Evolutionary conservation across 2,797 vertebrate genomes (phyloP), one percentile per base, ranked within the genome.

Genomic region (Lates japonicus): DNA sequence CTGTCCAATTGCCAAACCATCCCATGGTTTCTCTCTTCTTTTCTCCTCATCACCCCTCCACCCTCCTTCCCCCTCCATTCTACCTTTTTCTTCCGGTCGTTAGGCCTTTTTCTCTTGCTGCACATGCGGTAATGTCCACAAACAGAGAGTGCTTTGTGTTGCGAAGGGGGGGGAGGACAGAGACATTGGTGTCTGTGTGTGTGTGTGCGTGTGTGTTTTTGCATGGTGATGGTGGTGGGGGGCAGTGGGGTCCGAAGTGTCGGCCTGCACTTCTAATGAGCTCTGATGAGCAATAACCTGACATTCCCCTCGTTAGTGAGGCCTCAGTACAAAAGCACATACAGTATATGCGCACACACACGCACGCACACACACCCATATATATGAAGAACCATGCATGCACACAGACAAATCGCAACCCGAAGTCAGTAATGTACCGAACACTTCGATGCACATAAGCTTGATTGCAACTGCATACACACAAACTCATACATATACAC

Each of bases 71-170:
- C 20, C 37, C 63, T 74, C 82, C 64, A 68, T 87, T 88, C 88
- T 85, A 88, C 88, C 87, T 91, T 91, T 87, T 84, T 92, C 89
- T 92, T 90, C 90, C 85, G 83, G 88, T 90, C 83, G 85, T 89
- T 93, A 84, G 91, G 79, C 79, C 85, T 88, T 91, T 92, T 87
- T 84, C 87, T 83, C 70, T 83, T 66, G 52, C 84, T 76, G 77
- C 88, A 85, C 88, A 89, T 86, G 88, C 85, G 51, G 74, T 84
- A 83, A 92, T 92, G 86, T 91, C 71, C 74, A 85, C 84, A 88
- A 85, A 94, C 92, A 94, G 94, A 93, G 90, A 82, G 78, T 29
- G 79, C 94, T 93, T 94, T 94, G 92, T 95, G 83, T 87, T 82
- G 68, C 48, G 73, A 48, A 29, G 66, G 48, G 69, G 72, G 60